Evolutionary conservation across 2,113 vertebrate genomes (phyloP).

Genomic region (Eptesicus fuscus): DNA sequence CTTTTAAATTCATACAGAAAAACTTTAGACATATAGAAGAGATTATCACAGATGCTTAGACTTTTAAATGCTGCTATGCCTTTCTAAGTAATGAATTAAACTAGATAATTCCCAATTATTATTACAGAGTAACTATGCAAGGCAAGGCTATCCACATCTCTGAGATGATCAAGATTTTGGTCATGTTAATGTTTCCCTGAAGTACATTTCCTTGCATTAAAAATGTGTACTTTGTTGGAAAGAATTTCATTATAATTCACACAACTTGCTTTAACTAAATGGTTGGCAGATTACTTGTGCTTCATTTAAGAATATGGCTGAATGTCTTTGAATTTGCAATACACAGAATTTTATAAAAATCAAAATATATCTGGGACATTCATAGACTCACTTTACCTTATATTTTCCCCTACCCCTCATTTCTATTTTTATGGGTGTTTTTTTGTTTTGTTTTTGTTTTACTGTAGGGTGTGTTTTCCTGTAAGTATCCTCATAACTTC

Average conservation of each 20-base stretch:
- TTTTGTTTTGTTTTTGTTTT: neutral
- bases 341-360: constrained; percentile 29
- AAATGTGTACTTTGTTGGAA: constrained; percentile 44
- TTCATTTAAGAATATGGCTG: constrained; percentile 35
- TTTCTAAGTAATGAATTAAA: constrained; percentile 25
- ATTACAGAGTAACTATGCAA: neutral
- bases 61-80: neutral
- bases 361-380: neutral
- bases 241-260: constrained; percentile 32
- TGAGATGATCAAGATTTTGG: neutral
- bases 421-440: neutral
- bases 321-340: constrained; percentile 7
- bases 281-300: constrained; percentile 13
- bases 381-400: neutral
- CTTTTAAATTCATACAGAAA: constrained; percentile 51
- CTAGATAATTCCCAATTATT: neutral
- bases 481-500: neutral
- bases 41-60: neutral
- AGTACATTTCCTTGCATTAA: constrained; percentile 47
- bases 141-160: neutral
- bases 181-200: constrained; percentile 30
- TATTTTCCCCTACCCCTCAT: neutral
- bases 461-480: neutral
- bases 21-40: neutral
- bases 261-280: constrained; percentile 18